Conservation (phyloP, 2,113 vertebrate genomes). For the Pseudonaja textilis region DNA sequence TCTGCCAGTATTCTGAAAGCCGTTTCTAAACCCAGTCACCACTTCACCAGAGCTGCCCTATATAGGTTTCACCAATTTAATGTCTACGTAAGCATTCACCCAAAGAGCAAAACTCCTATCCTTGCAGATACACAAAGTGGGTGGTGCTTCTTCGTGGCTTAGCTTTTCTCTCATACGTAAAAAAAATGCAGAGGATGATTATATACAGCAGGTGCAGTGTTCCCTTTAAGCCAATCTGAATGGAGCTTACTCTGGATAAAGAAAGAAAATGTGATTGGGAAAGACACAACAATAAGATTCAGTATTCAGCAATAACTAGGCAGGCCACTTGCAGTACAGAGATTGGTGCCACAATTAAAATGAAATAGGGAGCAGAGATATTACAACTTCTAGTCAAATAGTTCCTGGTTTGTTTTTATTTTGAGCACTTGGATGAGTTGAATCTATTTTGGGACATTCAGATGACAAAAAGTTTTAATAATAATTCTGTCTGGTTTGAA, state of each 20-base stretch:
- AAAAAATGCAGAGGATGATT: not conserved
- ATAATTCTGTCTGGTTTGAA: not conserved
- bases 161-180: not conserved
- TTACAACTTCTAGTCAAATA: not conserved
- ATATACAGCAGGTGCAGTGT: not conserved
- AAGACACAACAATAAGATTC: not conserved
- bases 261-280: not conserved
- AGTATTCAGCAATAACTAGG: not conserved
- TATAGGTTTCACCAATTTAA: not conserved
- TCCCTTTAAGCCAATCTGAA: not conserved
- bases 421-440: not conserved
- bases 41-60: not conserved
- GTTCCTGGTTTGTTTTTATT: not conserved
- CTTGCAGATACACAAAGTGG: not conserved
- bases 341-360: not conserved
- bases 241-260: not conserved
- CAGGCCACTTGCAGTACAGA: not conserved
- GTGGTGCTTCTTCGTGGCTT: not conserved
- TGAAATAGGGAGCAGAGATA: not conserved
- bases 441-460: not conserved
- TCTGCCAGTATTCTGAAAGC: not conserved
- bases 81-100: not conserved
- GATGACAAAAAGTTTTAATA: rapidly evolving
- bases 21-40: not conserved
- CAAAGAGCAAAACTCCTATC: not conserved